Percentiles rank a stretch among this genome's conserved stretches.
Conservation (phyloP, 92 coral and sea anemone genomes). For the Epizoanthus rinbou region DNA sequence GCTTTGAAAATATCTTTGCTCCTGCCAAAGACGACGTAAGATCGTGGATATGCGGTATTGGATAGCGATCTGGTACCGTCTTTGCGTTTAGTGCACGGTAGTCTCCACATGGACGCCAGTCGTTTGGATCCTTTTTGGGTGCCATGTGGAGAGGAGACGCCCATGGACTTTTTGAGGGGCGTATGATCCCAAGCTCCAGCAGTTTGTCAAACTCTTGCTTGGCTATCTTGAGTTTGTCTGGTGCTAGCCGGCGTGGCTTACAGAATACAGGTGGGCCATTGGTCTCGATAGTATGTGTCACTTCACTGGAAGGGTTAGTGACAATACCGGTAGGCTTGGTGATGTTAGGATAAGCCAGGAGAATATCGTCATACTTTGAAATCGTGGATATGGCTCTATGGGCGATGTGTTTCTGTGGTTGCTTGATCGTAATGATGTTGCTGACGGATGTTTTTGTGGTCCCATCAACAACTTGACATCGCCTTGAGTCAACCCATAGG, state of each 20-base stretch:
- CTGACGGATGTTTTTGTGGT: neutral
- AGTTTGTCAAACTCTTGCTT: neutral
- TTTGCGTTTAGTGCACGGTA: neutral
- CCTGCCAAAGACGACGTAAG: neutral
- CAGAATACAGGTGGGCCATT: neutral
- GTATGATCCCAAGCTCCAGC: neutral
- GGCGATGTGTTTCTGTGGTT: neutral
- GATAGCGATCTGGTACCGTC: neutral
- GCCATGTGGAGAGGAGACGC: neutral
- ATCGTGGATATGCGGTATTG: neutral
- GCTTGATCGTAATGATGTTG: neutral
- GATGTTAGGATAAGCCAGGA: neutral
- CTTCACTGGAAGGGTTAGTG: neutral
- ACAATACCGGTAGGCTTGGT: neutral
- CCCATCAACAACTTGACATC: slow-evolving; percentile 19
- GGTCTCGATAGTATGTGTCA: neutral
- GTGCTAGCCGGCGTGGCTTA: neutral
- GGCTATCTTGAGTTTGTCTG: neutral
- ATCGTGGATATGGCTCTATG: neutral
- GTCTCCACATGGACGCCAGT: no score
- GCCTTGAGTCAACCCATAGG: neutral
- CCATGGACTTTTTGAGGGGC: neutral
- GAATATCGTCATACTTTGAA: neutral
- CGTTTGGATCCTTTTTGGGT: no score
- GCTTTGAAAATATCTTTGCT: neutral